These are phyloP conservation scores for Drosophila takahashii DNA, from an alignment of 1,140 invertebrate species.

Conservation along the genomic window DNA sequence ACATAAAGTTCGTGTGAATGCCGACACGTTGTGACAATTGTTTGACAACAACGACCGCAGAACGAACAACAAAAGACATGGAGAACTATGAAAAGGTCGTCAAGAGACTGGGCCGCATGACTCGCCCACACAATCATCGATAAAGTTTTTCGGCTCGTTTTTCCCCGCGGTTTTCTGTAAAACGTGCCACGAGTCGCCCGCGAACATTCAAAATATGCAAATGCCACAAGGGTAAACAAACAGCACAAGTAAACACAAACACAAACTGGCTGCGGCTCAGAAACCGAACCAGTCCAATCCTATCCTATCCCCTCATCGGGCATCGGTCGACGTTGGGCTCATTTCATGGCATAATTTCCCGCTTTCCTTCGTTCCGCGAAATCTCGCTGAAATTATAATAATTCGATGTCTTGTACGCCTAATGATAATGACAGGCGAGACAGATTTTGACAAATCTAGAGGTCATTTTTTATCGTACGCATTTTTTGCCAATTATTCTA, in stretches of 20 bases:
- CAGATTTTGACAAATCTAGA: constrained; percentile 49
- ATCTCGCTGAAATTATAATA: constrained; percentile 9
- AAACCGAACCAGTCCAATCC: constrained; percentile 19
- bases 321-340: constrained; percentile 1
- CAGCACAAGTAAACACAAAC: constrained; percentile 19
- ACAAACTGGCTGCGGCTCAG: constrained; percentile 7
- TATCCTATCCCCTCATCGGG: constrained; percentile 42
- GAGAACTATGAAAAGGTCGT: constrained; percentile 68
- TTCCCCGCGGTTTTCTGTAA: constrained; percentile 41
- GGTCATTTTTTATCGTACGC: constrained; percentile 36
- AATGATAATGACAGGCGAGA: constrained; percentile 63
- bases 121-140: constrained; percentile 67
- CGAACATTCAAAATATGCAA: constrained; percentile 78
- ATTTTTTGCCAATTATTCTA: constrained; percentile 55
- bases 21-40: constrained; percentile 83
- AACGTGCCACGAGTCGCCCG: constrained; percentile 73
- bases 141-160: constrained; percentile 54
- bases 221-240: constrained; percentile 60
- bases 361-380: constrained; percentile 32
- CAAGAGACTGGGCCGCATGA: constrained; percentile 46
- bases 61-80: constrained; percentile 36
- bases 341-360: constrained; percentile 25
- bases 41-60: constrained; percentile 66
- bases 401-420: constrained; percentile 22
- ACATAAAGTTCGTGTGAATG: constrained; percentile 84